Percentiles rank a stretch among this genome's conserved stretches.
These are phyloP conservation scores for Cryptoblepharus egeriae DNA, from an alignment of 2,797 vertebrate genomes.

Conservation along the genomic window DNA sequence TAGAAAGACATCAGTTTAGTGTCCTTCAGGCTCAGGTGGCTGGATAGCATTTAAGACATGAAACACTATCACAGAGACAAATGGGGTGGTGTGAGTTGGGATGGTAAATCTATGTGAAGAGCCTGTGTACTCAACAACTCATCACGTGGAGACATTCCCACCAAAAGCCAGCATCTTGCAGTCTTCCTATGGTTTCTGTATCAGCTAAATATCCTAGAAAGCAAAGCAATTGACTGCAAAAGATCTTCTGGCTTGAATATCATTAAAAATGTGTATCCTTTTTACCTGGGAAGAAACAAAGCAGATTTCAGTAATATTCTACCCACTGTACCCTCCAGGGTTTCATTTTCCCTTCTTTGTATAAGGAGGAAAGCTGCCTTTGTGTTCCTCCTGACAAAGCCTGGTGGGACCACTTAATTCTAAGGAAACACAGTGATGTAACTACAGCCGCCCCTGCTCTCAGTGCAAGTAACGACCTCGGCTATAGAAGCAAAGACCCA, in stretches of 20 bases:
- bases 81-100: neutral
- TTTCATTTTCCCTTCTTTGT: neutral
- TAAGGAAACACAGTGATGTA: neutral
- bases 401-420: constrained; percentile 1
- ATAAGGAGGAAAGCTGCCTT: neutral
- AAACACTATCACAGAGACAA: neutral
- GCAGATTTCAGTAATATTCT: neutral
- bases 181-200: neutral
- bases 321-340: neutral
- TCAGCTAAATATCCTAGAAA: neutral
- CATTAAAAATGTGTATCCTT: neutral
- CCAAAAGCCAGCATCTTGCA: neutral
- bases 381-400: neutral
- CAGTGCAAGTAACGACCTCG: constrained; percentile 4
- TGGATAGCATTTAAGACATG: neutral
- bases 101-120: neutral
- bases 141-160: neutral
- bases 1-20: neutral
- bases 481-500: constrained; percentile 11
- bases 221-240: neutral
- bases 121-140: neutral
- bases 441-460: constrained; percentile 11
- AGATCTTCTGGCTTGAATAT: neutral
- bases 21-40: neutral
- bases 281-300: neutral